Conservation (phyloP, 2,888 invertebrate genomes). For the Melipona beecheii region DNA sequence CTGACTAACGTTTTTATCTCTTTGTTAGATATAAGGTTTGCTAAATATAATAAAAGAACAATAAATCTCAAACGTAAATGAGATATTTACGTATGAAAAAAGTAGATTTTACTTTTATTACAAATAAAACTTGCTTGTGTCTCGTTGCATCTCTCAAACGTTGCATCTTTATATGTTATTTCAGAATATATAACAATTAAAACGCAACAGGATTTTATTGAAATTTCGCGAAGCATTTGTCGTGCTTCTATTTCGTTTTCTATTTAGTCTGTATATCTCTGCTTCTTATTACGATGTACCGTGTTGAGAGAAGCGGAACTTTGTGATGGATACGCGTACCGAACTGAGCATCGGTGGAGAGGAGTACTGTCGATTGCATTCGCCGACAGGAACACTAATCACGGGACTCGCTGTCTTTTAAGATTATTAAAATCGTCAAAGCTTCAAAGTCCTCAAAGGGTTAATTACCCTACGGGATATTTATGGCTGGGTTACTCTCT, state of each 20-base stretch:
- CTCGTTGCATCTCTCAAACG: not conserved
- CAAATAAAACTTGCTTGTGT: not conserved
- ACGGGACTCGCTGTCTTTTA: conserved; percentile 79
- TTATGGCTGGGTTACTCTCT: conserved; percentile 77
- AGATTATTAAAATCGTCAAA: conserved; percentile 83
- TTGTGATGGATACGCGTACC: conserved; percentile 53
- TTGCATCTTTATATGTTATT: not conserved
- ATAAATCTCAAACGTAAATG: not conserved
- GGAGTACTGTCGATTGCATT: conserved; percentile 75
- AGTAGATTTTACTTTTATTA: not conserved
- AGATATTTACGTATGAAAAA: not conserved
- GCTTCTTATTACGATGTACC: conserved; percentile 54
- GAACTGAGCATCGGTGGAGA: conserved; percentile 58
- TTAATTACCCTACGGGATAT: conserved; percentile 83
- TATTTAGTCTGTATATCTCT: conserved; percentile 17
- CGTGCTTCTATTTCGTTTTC: conserved; percentile 6
- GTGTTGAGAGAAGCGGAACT: conserved; percentile 32
- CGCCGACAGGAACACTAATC: conserved; percentile 79
- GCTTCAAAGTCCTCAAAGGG: conserved; percentile 83
- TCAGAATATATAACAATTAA: not conserved
- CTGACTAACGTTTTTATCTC: not conserved
- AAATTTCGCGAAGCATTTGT: not conserved
- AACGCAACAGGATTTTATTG: not conserved
- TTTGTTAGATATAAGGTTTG: not conserved
- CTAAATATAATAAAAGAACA: not conserved